phyloP scores from a whole-genome alignment of 2,888 invertebrate species.

The Macrophya alboannulata region DNA sequence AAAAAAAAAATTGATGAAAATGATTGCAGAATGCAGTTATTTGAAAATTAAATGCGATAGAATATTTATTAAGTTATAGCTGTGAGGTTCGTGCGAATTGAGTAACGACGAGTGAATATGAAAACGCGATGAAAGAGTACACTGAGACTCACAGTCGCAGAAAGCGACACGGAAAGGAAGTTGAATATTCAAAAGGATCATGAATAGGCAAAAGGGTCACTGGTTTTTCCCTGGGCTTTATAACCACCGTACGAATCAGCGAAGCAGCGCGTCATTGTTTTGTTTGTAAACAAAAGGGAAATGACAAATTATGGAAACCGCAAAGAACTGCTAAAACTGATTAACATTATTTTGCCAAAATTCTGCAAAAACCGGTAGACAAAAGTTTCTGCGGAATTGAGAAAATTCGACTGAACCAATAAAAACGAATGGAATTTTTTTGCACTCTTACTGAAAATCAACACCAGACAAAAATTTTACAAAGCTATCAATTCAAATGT shows the following conservation, averaged over 20 bases:
- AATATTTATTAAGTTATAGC: not conserved
- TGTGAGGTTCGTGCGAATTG: not conserved
- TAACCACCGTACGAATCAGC: conserved; percentile 18
- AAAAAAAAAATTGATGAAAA: not conserved
- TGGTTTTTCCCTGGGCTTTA: conserved; percentile 40
- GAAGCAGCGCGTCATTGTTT: conserved; percentile 21
- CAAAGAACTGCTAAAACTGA: not conserved
- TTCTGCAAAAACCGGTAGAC: not conserved
- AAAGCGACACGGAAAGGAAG: conserved; percentile 4
- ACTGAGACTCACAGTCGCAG: conserved; percentile 17
- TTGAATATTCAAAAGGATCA: conserved; percentile 54
- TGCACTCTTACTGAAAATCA: not conserved
- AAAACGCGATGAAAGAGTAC: not conserved
- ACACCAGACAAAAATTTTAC: not conserved
- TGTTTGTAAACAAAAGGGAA: conserved; percentile 35
- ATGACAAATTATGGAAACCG: not conserved
- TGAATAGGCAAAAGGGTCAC: conserved; percentile 55
- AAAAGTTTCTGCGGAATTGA: not conserved
- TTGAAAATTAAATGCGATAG: not conserved
- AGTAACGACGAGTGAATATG: conserved; percentile 9
- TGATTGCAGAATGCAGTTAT: not conserved
- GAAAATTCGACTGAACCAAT: not conserved
- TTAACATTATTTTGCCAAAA: not conserved
- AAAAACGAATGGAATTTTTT: not conserved
- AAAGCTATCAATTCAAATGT: not conserved